These are phyloP conservation scores for Montipora foliosa DNA, from an alignment of 64 coral and sea anemone genomes.

Conservation along the genomic window DNA sequence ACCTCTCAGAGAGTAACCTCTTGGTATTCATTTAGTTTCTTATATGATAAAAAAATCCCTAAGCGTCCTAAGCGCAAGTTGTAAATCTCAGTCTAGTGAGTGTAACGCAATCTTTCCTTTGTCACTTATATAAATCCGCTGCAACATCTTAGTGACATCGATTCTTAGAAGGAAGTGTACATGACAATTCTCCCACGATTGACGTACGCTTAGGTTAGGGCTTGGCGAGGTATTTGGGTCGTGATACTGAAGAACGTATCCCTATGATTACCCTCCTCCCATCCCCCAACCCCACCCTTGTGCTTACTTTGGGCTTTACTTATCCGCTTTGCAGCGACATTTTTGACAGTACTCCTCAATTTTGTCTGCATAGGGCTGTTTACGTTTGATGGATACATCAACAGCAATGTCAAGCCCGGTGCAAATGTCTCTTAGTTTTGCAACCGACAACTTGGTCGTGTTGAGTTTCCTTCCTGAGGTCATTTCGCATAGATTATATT, in stretches of 20 bases:
- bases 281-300: conserved; percentile 21
- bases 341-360: conserved; percentile 47
- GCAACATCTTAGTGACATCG: too few relatives aligned
- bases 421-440: conserved; percentile 71
- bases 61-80: too few relatives aligned
- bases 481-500: conserved; percentile 70
- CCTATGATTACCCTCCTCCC: conserved; percentile 37
- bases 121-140: too few relatives aligned
- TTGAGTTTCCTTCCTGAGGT: conserved; percentile 67
- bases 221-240: conserved; percentile 22
- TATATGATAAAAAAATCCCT: too few relatives aligned
- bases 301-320: conserved; percentile 35
- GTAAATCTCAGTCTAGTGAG: too few relatives aligned
- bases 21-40: too few relatives aligned
- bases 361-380: conserved; percentile 64
- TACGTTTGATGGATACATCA: conserved; percentile 50
- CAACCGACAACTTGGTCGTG: conserved; percentile 63
- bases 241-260: conserved; percentile 17
- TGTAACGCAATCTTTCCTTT: too few relatives aligned
- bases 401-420: conserved; percentile 43
- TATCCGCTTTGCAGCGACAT: conserved; percentile 34
- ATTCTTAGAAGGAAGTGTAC: conserved; percentile 24
- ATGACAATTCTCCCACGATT: conserved; percentile 8
- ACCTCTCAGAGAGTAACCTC: too few relatives aligned
- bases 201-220: conserved; percentile 25